phyloP scores from a whole-genome alignment of 2,113 vertebrate genomes.

The Cebidichthys violaceus region DNA sequence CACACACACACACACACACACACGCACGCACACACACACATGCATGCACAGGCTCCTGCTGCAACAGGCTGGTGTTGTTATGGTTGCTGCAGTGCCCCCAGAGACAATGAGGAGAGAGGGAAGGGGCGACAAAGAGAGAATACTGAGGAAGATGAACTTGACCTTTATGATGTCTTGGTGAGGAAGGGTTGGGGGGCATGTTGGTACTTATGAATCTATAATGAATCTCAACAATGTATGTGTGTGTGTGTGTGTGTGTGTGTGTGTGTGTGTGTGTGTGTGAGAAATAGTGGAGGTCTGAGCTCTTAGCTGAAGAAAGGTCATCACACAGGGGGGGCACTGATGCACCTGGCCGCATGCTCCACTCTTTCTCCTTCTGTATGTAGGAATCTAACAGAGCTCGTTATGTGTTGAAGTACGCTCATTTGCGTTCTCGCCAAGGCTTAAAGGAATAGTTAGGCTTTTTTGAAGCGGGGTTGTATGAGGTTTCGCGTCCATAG shows the following conservation, averaged over 20 bases:
- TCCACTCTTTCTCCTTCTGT: slow-evolving; percentile 29
- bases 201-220: slow-evolving; percentile 81
- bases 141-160: slow-evolving; percentile 80
- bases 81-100: slow-evolving; percentile 58
- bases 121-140: slow-evolving; percentile 67
- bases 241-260: slow-evolving; percentile 28
- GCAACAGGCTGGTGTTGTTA: slow-evolving; percentile 71
- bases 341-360: slow-evolving; percentile 55
- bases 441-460: background rate
- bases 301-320: slow-evolving; percentile 75
- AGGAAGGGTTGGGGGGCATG: slow-evolving; percentile 76
- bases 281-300: slow-evolving; percentile 34
- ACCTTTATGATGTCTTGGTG: slow-evolving; percentile 83
- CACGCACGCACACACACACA: slow-evolving; percentile 12
- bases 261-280: slow-evolving; percentile 30
- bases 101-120: slow-evolving; percentile 72
- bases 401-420: background rate
- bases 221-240: slow-evolving; percentile 56
- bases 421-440: background rate
- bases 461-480: background rate
- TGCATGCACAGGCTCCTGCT: slow-evolving; percentile 32
- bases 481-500: background rate
- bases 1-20: slow-evolving; percentile 27
- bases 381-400: background rate
- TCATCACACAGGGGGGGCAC: slow-evolving; percentile 69